Evolutionary conservation across 2,888 invertebrate genomes (phyloP).

Genomic region (Ochropleura plecta): DNA sequence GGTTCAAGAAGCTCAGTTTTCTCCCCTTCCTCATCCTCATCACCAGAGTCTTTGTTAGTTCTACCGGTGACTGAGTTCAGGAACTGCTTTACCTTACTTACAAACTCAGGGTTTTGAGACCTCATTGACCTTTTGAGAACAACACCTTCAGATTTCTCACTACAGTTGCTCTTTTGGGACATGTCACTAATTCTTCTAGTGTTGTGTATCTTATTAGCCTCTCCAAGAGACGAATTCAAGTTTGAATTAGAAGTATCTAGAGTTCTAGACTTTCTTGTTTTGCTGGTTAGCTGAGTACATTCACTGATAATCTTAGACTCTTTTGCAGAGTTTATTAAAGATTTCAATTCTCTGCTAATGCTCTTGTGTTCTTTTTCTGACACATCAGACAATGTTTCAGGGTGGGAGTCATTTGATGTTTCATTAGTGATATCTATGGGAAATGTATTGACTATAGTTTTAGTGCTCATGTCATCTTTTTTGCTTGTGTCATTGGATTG

Average conservation of each 20-base stretch:
- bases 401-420: slow-evolving; percentile 78
- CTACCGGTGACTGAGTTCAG: slow-evolving; percentile 89
- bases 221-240: slow-evolving; percentile 81
- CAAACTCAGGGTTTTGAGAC: slow-evolving; percentile 92
- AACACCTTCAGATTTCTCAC: slow-evolving; percentile 82
- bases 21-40: slow-evolving; percentile 73
- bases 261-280: slow-evolving; percentile 85
- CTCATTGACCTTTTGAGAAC: slow-evolving; percentile 89
- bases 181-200: slow-evolving; percentile 80
- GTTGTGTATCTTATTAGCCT: slow-evolving; percentile 76
- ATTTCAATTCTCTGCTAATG: slow-evolving; percentile 91
- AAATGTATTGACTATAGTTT: slow-evolving; percentile 36
- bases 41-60: slow-evolving; percentile 78
- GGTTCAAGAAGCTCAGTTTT: slow-evolving; percentile 61
- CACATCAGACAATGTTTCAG: slow-evolving; percentile 73
- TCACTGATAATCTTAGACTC: slow-evolving; percentile 92
- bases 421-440: slow-evolving; percentile 67
- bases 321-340: slow-evolving; percentile 92
- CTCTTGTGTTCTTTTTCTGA: slow-evolving; percentile 84
- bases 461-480: slow-evolving; percentile 44
- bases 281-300: slow-evolving; percentile 89
- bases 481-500: slow-evolving; percentile 53
- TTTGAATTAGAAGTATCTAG: slow-evolving; percentile 86
- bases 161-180: slow-evolving; percentile 82
- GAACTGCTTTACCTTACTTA: slow-evolving; percentile 91